These are phyloP conservation scores for Sphaerophoria taeniata DNA, from an alignment of 2,888 invertebrate genomes.

Conservation along the genomic window DNA sequence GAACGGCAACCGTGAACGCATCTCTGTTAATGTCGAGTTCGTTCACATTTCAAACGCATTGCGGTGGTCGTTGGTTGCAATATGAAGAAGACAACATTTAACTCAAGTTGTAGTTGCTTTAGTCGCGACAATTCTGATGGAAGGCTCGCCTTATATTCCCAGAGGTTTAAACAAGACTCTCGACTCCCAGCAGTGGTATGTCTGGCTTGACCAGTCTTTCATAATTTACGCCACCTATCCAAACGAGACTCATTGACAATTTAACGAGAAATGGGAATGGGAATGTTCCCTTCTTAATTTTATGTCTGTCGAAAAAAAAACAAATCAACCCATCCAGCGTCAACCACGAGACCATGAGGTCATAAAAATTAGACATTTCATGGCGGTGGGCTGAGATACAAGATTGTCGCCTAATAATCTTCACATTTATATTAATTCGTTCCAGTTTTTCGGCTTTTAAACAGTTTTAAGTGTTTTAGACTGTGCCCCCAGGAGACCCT, in stretches of 20 bases:
- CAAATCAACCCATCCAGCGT: slow-evolving; percentile 9
- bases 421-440: slow-evolving; percentile 57
- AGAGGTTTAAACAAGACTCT: neutral
- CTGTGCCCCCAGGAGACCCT: neutral
- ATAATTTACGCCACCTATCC: slow-evolving; percentile 54
- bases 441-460: slow-evolving; percentile 58
- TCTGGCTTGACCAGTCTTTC: slow-evolving; percentile 29
- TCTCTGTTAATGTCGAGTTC: slow-evolving; percentile 72
- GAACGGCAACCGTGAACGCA: no score
- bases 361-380: slow-evolving; percentile 48
- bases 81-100: neutral
- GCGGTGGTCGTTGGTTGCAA: neutral
- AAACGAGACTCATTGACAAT: slow-evolving; percentile 56
- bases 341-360: slow-evolving; percentile 18
- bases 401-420: slow-evolving; percentile 40
- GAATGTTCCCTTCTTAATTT: slow-evolving; percentile 4
- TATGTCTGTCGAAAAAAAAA: neutral
- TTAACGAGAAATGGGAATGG: slow-evolving; percentile 37
- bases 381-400: slow-evolving; percentile 7
- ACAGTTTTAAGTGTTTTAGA: slow-evolving; percentile 11
- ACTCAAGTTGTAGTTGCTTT: no score
- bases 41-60: slow-evolving; percentile 71
- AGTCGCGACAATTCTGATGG: slow-evolving; percentile 22
- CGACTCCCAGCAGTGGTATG: slow-evolving; percentile 12
- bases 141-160: neutral